phyloP scores from a whole-genome alignment of 2,888 invertebrate species.

The Rhagium mordax region DNA sequence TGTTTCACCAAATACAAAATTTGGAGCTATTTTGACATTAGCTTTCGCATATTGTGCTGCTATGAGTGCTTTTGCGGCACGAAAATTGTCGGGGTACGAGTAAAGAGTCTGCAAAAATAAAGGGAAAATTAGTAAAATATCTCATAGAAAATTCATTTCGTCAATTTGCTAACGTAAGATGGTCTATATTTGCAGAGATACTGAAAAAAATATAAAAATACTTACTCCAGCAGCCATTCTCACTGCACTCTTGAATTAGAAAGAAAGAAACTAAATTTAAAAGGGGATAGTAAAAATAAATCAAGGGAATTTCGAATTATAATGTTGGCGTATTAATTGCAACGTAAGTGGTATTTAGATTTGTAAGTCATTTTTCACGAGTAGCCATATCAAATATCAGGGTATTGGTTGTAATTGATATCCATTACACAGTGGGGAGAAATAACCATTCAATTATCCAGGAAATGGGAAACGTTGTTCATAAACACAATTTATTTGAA shows the following conservation, averaged over 20 bases:
- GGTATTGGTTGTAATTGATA: no score
- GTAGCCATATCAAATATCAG: no score
- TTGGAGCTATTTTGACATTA: conserved; percentile 85
- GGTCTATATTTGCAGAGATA: conserved; percentile 40
- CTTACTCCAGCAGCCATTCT: conserved; percentile 85
- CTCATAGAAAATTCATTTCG: conserved; percentile 1
- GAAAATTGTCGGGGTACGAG: conserved; percentile 98
- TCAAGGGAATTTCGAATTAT: neutral
- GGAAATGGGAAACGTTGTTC: no score
- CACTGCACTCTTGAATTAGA: conserved; percentile 48
- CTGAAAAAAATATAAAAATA: conserved; percentile 57
- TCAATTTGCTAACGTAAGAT: conserved; percentile 44
- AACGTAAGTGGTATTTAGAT: no score
- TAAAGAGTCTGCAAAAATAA: conserved; percentile 86
- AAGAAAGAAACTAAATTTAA: conserved; percentile 15
- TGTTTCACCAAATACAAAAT: conserved; percentile 95
- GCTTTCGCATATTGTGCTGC: conserved; percentile 97
- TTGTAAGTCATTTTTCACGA: no score
- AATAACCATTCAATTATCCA: no score
- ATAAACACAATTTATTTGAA: no score
- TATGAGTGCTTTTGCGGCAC: conserved; percentile 97
- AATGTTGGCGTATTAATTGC: neutral
- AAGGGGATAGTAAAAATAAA: neutral
- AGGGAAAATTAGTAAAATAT: neutral
- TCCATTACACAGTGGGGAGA: no score